These are phyloP conservation scores for Tokudaia tokunoshimensis DNA, from an alignment of 2,797 vertebrate genomes.

Conservation along the genomic window DNA sequence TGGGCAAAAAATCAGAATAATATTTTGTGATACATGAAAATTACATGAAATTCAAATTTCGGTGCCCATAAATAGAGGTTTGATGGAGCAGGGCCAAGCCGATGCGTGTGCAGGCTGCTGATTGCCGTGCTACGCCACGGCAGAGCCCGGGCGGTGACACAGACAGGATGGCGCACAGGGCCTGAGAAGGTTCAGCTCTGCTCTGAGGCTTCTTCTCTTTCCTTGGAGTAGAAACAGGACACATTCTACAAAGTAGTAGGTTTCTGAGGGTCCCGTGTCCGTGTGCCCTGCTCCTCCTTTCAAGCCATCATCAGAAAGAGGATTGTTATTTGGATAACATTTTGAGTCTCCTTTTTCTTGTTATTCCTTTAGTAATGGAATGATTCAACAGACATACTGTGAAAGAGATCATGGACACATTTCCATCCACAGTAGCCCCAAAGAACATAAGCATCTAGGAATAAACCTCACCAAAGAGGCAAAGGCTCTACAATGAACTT, in stretches of 20 bases:
- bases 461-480: not conserved
- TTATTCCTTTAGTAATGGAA: not conserved
- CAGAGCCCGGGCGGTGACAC: not conserved
- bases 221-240: not conserved
- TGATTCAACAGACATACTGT: not conserved
- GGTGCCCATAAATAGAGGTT: conserved; percentile 56
- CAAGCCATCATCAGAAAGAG: not conserved
- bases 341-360: conserved; percentile 1
- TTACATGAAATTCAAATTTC: conserved; percentile 75
- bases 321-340: not conserved
- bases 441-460: not conserved
- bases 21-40: conserved; percentile 72
- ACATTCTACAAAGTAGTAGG: not conserved
- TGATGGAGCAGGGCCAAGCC: not conserved
- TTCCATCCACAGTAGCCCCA: too few species aligned
- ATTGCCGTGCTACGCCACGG: not conserved
- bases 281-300: not conserved
- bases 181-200: not conserved
- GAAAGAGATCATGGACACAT: not conserved
- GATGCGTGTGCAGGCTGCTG: not conserved
- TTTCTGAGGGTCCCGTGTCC: not conserved
- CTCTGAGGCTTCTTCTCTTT: not conserved
- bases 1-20: conserved; percentile 34
- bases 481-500: not conserved
- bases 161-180: not conserved